phyloP scores from a whole-genome alignment of 2,113 vertebrate genomes.

The Gulo gulo region DNA sequence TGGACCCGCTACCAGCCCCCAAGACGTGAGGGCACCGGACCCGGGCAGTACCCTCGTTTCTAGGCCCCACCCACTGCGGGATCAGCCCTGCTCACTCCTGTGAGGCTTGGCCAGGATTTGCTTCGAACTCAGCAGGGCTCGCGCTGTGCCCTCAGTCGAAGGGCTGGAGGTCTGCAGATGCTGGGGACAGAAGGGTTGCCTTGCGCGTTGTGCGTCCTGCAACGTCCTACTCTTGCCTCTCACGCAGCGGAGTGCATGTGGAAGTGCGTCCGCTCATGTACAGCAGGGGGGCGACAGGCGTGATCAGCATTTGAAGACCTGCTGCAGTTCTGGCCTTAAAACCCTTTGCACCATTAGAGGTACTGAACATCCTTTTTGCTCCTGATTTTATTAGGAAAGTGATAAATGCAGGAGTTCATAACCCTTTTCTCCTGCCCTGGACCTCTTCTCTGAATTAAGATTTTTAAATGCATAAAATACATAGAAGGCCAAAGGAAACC shows the following conservation, averaged over 20 bases:
- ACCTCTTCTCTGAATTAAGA: background rate
- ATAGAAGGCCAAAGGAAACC: background rate
- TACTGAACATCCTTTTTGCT: background rate
- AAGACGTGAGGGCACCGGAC: rapidly evolving
- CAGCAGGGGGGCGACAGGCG: rapidly evolving
- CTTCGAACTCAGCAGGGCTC: background rate
- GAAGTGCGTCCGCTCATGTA: rapidly evolving
- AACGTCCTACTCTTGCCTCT: background rate
- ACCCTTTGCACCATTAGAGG: background rate
- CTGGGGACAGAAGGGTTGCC: background rate
- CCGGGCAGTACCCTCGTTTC: background rate
- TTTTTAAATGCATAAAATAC: background rate
- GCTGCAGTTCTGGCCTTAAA: background rate
- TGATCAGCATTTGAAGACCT: background rate
- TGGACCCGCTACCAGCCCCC: background rate
- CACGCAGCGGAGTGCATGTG: background rate
- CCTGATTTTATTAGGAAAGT: background rate
- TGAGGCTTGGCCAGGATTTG: background rate
- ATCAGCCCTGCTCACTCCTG: background rate
- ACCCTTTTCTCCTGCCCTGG: background rate
- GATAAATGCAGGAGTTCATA: background rate
- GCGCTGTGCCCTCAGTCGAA: background rate
- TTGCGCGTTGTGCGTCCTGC: background rate
- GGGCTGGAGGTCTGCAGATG: background rate
- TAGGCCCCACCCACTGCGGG: too few relatives aligned